Evolutionary conservation across 2,113 vertebrate genomes (phyloP), one percentile per base, ranked within the genome.

Genomic region (Chitala chitala): DNA sequence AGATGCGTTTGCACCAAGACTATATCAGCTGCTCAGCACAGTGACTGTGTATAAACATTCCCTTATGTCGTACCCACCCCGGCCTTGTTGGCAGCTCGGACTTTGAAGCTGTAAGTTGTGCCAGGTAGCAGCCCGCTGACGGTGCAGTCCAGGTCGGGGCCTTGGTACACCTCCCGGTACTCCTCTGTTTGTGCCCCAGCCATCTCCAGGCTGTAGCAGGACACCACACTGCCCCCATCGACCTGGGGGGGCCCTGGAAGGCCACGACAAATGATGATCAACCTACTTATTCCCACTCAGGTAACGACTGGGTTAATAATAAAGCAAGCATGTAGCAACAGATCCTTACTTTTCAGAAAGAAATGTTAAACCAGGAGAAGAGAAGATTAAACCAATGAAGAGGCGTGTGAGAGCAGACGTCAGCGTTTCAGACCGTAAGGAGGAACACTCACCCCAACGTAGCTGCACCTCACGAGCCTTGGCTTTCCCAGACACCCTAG

Each of bases 361-460:
- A 59, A 59, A 12, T 12, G 24, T 8, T 6, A 59, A 26, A 74
- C 76, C 70, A 84, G 58, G 31, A 6, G 24, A 13, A 3, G 40
- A 31, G 54, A 8, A 75, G 36, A n/a, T n/a, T n/a, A n/a, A n/a
- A n/a, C n/a, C 31, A 13, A 24, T 15, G 17, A 40, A 9, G 31
- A 26, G 50, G 10, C 42, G 55, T 26, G n/a, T 6, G n/a, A 33
- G 15, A 22, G 31, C 54, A 22, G 85, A 81, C n/a, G n/a, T n/a
- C n/a, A n/a, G n/a, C n/a, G n/a, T n/a, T n/a, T n/a, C n/a, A n/a
- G n/a, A n/a, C n/a, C n/a, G n/a, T n/a, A n/a, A n/a, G n/a, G n/a
- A n/a, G n/a, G n/a, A n/a, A n/a, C n/a, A 87, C 89, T 94, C 93
- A 99, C 96, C 94, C 96, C 96, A 98, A 82, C 94, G 93, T 81